phyloP scores from a whole-genome alignment of 2,888 invertebrate species.

The Stenotaenia linearis region DNA sequence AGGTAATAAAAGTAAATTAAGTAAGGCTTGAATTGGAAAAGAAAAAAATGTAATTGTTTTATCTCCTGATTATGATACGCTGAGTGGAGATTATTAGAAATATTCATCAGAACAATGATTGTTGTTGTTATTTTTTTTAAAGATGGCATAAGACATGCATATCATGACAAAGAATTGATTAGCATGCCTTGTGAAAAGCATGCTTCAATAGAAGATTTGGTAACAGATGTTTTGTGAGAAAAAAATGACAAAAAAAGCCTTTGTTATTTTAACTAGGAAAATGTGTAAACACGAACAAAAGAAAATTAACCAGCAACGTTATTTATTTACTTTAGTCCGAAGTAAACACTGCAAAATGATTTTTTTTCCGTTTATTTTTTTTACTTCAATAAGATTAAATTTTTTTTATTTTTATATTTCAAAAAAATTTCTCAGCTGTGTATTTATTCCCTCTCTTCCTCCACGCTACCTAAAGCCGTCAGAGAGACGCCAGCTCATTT shows the following conservation, averaged over 20 bases:
- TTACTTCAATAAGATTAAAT: not conserved
- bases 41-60: too few species aligned
- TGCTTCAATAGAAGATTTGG: not conserved
- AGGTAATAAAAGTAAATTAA: not conserved
- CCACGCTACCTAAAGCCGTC: conserved; percentile 16
- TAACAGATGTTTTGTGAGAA: not conserved
- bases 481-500: conserved; percentile 26
- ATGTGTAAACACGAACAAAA: not conserved
- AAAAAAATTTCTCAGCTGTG: not conserved
- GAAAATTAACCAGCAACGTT: not conserved
- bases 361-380: not conserved
- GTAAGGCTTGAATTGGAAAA: too few species aligned
- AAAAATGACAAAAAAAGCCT: not conserved
- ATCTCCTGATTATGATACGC: too few species aligned
- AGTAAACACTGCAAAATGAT: not conserved
- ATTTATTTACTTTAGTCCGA: not conserved
- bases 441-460: not conserved
- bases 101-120: not conserved
- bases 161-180: conserved; percentile 8
- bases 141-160: not conserved
- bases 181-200: not conserved
- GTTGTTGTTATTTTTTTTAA: too few species aligned
- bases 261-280: not conserved
- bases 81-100: too few species aligned
- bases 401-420: not conserved